Conservation (phyloP, 2,113 vertebrate genomes). For the Ia io region DNA sequence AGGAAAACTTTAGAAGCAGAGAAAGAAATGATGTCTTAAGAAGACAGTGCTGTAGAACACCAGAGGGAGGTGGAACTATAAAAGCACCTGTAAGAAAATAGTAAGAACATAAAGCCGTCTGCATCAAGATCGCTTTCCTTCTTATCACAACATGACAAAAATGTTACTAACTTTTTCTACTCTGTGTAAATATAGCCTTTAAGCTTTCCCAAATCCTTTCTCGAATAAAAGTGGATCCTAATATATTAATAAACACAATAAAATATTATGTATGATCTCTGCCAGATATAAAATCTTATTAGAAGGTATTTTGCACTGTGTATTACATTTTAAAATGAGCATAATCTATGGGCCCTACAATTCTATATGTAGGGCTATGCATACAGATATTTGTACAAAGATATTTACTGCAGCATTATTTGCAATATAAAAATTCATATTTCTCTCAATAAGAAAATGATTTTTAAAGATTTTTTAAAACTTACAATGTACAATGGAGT, state of each 20-base stretch:
- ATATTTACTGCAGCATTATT: not conserved
- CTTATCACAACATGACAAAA: not conserved
- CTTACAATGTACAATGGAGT: not conserved
- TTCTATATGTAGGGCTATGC: not conserved
- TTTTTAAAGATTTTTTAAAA: not conserved
- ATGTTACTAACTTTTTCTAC: not conserved
- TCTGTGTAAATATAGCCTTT: constrained; percentile 26
- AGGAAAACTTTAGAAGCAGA: constrained; percentile 47
- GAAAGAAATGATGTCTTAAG: not conserved
- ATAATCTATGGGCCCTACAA: not conserved
- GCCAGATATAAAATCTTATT: not conserved
- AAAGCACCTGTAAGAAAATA: constrained; percentile 24
- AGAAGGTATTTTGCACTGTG: not conserved
- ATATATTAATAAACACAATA: not conserved
- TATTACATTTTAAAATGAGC: not conserved
- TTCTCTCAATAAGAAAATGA: not conserved
- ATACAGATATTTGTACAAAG: not conserved
- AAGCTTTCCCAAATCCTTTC: constrained; percentile 7
- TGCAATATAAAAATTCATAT: not conserved
- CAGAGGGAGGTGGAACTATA: not conserved
- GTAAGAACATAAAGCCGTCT: not conserved
- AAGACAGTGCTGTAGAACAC: not conserved
- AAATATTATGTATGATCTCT: not conserved
- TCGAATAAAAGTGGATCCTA: not conserved
- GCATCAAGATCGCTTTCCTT: not conserved